Percentiles rank a stretch among this genome's conserved stretches.
Conservation (phyloP, 2,888 invertebrate genomes). For the Caenorhabditis panamensis region DNA sequence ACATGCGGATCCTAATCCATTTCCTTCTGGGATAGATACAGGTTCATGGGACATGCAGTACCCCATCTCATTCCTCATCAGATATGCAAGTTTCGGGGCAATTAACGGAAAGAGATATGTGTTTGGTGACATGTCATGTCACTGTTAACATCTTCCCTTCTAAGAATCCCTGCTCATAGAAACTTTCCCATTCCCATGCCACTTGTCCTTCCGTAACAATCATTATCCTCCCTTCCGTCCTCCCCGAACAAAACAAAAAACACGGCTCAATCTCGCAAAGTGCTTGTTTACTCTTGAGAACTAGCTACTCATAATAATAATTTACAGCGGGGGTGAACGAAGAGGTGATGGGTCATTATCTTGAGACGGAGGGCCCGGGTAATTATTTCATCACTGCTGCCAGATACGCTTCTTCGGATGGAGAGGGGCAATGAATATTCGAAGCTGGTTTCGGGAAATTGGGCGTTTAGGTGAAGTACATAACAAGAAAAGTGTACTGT, state of each 20-base stretch:
- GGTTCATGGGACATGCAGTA: no score
- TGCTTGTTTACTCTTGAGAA: slow-evolving; percentile 4
- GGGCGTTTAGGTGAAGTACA: no score
- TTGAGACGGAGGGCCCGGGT: slow-evolving; percentile 1
- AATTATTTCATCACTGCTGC: slow-evolving; percentile 51
- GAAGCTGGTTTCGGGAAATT: not conserved
- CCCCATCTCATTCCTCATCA: no score
- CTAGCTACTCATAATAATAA: not conserved
- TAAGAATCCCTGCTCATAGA: not conserved
- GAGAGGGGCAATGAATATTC: slow-evolving; percentile 22
- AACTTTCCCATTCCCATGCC: not conserved
- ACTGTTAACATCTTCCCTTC: no score
- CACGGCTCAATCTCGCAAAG: not conserved
- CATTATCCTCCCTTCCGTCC: no score
- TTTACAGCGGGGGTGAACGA: not conserved
- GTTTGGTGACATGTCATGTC: no score
- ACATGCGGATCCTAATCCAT: no score
- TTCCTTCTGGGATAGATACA: no score
- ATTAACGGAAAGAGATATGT: no score
- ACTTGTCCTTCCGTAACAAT: not conserved
- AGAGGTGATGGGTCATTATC: not conserved
- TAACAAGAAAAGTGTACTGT: no score
- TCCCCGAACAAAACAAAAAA: slow-evolving; percentile 5
- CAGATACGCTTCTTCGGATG: not conserved
- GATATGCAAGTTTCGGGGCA: no score